phyloP scores from a whole-genome alignment of 23 tunicate species.

The Trididemnum clinides region DNA sequence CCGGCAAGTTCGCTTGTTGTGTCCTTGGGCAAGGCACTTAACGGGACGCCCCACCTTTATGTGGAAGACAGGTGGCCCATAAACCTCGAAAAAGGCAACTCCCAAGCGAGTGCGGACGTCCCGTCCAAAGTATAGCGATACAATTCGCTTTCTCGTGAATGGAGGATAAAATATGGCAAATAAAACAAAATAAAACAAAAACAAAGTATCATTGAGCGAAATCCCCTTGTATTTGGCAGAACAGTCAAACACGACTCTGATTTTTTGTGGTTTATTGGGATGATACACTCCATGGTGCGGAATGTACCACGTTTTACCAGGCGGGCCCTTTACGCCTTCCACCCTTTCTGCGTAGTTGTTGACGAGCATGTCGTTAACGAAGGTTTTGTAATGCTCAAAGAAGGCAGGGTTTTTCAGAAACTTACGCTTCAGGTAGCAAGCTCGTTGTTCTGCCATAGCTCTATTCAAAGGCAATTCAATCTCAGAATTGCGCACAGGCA shows the following conservation, averaged over 20 bases:
- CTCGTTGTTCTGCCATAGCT: slow-evolving; percentile 30
- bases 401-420: slow-evolving; percentile 18
- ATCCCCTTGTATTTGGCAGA: slow-evolving; percentile 46
- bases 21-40: too few species aligned
- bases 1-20: too few species aligned
- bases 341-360: slow-evolving; percentile 54
- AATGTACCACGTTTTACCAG: too few species aligned
- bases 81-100: too few species aligned
- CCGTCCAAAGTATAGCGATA: too few species aligned
- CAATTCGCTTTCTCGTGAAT: too few species aligned
- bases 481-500: slow-evolving; percentile 22
- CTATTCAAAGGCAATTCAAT: slow-evolving; percentile 25
- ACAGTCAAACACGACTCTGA: slow-evolving; percentile 54
- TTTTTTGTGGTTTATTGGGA: slow-evolving; percentile 39
- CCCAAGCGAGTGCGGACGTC: too few species aligned
- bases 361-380: slow-evolving; percentile 38
- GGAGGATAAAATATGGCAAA: too few species aligned
- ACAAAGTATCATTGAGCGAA: slow-evolving; percentile 10
- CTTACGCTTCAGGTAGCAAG: slow-evolving; percentile 22
- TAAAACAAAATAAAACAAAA: too few species aligned
- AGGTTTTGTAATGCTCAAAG: slow-evolving; percentile 23
- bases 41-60: too few species aligned
- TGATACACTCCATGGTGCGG: slow-evolving; percentile 64
- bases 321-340: slow-evolving; percentile 1
- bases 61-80: too few species aligned